Conservation (phyloP, 2,797 vertebrate species). For the Rousettus madagascariensis region DNA sequence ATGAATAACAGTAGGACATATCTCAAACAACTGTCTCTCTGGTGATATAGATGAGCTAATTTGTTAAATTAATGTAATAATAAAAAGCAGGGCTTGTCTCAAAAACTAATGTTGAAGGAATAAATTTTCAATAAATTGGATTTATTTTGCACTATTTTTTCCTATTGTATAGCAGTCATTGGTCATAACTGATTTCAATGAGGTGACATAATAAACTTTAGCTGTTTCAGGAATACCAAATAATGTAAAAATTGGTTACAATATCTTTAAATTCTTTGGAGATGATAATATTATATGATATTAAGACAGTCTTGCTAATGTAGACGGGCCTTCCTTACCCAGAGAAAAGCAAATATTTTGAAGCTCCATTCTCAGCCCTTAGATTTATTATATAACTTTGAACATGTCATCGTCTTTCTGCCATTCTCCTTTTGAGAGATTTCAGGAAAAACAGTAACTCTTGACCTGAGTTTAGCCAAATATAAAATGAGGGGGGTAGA, state of each 20-base stretch:
- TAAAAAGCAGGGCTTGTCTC: background rate
- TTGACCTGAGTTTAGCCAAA: background rate
- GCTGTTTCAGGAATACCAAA: background rate
- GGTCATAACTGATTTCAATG: background rate
- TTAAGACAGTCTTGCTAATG: background rate
- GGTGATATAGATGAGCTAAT: background rate
- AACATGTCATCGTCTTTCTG: background rate
- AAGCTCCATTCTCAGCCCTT: background rate
- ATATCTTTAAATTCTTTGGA: background rate
- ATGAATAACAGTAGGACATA: rapidly evolving
- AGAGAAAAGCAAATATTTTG: background rate
- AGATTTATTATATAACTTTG: background rate
- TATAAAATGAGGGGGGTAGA: background rate
- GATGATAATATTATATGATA: background rate
- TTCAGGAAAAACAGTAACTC: background rate
- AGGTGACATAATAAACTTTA: background rate
- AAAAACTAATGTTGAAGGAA: background rate
- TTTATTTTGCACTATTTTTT: background rate
- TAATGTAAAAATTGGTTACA: background rate
- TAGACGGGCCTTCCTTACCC: background rate
- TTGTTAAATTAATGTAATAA: background rate
- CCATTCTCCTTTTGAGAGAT: background rate
- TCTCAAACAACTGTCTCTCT: background rate
- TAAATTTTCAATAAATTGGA: background rate
- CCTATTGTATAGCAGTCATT: background rate